Conservation (phyloP, 2,113 vertebrate species). For the Pseudonaja textilis region DNA sequence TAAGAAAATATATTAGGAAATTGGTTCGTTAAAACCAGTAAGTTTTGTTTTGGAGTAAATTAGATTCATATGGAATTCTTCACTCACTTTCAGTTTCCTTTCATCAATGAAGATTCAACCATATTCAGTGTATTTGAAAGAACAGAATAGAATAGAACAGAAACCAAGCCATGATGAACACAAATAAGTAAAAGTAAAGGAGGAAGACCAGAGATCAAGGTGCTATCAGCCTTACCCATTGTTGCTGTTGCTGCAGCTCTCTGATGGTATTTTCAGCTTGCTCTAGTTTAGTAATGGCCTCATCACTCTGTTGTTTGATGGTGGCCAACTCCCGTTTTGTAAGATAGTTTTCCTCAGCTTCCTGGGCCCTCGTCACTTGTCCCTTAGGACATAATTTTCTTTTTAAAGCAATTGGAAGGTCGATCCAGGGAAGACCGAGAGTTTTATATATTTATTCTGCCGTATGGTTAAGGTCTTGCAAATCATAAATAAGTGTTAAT, state of each 20-base stretch:
- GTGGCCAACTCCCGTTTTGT: slow-evolving; percentile 98
- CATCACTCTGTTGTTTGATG: slow-evolving; percentile 96
- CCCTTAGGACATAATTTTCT: slow-evolving; percentile 94
- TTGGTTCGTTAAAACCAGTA: not conserved
- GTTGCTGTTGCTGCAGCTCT: slow-evolving; percentile 87
- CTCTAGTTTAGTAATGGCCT: slow-evolving; percentile 91
- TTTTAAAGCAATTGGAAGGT: slow-evolving; percentile 71
- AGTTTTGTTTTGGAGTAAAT: not conserved
- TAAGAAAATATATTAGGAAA: not conserved
- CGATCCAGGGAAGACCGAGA: slow-evolving; percentile 68
- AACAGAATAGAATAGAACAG: slow-evolving; percentile 54
- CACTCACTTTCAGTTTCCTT: slow-evolving; percentile 18
- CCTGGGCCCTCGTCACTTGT: slow-evolving; percentile 99
- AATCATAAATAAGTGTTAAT: slow-evolving; percentile 60
- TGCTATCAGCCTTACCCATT: slow-evolving; percentile 87
- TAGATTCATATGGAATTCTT: not conserved
- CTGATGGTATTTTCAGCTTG: slow-evolving; percentile 91
- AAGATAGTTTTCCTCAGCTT: slow-evolving; percentile 99
- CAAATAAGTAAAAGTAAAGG: slow-evolving; percentile 48
- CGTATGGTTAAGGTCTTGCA: slow-evolving; percentile 53
- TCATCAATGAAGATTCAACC: slow-evolving; percentile 43
- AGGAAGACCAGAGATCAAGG: slow-evolving; percentile 55
- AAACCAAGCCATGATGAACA: slow-evolving; percentile 47
- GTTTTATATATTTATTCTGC: slow-evolving; percentile 65
- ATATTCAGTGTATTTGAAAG: slow-evolving; percentile 54